phyloP scores from a whole-genome alignment of 2,113 vertebrate genomes.

The Lasiurus cinereus region DNA sequence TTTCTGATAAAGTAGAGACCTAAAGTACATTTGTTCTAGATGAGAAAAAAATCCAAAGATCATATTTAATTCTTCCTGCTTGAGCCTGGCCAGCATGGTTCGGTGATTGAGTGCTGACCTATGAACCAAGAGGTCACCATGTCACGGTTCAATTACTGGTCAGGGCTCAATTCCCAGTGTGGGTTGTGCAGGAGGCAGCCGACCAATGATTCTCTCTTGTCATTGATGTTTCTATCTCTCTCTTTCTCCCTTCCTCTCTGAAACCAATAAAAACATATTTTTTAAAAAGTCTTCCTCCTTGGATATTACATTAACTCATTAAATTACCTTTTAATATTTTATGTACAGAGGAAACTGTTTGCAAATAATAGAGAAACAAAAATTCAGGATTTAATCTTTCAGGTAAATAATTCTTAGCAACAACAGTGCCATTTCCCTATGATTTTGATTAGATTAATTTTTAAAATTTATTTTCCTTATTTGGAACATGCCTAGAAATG shows the following conservation, averaged over 20 bases:
- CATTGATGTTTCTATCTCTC: no score
- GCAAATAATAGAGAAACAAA: conserved; percentile 20
- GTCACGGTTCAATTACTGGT: no score
- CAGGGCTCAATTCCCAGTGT: no score
- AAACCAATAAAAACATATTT: no score
- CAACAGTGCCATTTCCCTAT: background rate
- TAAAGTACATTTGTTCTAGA: background rate
- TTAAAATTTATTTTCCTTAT: conserved; percentile 33
- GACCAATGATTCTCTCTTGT: no score
- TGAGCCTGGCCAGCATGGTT: background rate
- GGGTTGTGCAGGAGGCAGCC: no score
- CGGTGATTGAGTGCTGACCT: no score
- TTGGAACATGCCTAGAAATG: background rate
- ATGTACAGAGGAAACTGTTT: background rate
- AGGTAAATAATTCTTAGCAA: background rate
- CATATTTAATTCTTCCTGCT: background rate
- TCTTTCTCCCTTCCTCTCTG: no score
- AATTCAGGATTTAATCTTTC: background rate
- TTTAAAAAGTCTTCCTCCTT: background rate
- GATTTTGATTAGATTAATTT: conserved; percentile 49
- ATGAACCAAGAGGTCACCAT: no score
- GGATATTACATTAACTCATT: background rate
- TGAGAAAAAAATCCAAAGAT: conserved; percentile 14
- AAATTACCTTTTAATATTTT: conserved; percentile 5
- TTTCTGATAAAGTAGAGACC: conserved; percentile 13